Evolutionary conservation across 2,113 vertebrate genomes (phyloP).

Genomic region (Benitochromis conjunctus): DNA sequence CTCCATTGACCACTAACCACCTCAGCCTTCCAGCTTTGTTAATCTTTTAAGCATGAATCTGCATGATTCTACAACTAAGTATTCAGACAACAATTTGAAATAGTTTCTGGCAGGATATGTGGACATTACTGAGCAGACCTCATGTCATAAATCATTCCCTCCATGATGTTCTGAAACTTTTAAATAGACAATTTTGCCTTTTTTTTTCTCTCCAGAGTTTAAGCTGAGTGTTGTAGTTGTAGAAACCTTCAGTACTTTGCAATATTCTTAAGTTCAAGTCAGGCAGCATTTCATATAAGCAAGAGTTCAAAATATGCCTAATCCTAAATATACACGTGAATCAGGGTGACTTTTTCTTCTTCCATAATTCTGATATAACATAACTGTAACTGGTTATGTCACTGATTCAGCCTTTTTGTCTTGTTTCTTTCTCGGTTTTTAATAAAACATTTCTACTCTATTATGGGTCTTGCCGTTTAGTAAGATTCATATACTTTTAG

Average conservation of each 20-base stretch:
- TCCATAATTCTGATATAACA: conserved; percentile 25
- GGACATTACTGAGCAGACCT: conserved; percentile 26
- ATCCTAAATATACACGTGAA: conserved; percentile 6
- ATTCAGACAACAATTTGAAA: conserved; percentile 26
- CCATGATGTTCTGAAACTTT: background rate
- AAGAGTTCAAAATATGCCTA: conserved; percentile 29
- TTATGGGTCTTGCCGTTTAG: background rate
- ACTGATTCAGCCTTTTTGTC: conserved; percentile 30
- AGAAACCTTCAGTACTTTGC: conserved; percentile 21
- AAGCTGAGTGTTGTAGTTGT: conserved; percentile 16
- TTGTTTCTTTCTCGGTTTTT: background rate
- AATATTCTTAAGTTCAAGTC: background rate
- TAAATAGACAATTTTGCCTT: conserved; percentile 42
- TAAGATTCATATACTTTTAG: background rate
- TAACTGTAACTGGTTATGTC: conserved; percentile 46
- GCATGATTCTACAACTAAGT: conserved; percentile 60
- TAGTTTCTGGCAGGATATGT: conserved; percentile 2
- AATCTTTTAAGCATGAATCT: conserved; percentile 61
- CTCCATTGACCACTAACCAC: conserved; percentile 5
- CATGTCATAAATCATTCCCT: conserved; percentile 23
- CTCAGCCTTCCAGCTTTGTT: conserved; percentile 22
- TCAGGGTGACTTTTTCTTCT: conserved; percentile 44
- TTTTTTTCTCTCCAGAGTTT: conserved; percentile 32
- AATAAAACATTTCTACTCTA: conserved; percentile 13
- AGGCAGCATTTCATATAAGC: conserved; percentile 10